Evolutionary conservation across 2,113 vertebrate species (phyloP), one percentile per base, ranked within the genome.

Genomic region (Strix uralensis): DNA sequence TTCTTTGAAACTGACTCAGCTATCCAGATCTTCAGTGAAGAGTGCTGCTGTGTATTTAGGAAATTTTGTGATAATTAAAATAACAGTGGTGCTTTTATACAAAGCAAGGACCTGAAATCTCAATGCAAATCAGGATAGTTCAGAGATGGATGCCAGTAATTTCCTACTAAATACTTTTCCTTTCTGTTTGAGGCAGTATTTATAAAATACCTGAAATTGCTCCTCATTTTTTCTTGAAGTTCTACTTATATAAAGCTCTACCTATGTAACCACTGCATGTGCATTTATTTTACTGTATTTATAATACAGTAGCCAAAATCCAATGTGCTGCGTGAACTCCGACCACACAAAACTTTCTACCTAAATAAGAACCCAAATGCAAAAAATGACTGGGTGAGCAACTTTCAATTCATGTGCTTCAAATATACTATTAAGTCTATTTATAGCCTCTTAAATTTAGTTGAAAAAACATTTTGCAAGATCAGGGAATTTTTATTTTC

Each of bases 201-300:
- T 80, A 32, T 61, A 73, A 88, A 86, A 88, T 61, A 88, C 19
- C 26, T 52, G 32, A 62, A 62, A 81, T 63, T 59, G 69, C 25
- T 38, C 69, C 8, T 25, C 47, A 65, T 4, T 69, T 85, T 34
- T 61, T 59, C 72, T 83, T 59, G 17, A 92, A 83, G n/a, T 46
- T 55, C 15, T 77, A 49, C 17, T 8, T 70, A 9, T 38, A 23
- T 40, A 85, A 88, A 88, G 42, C 29, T 80, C 51, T 71, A 84
- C 32, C n/a, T n/a, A 13, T 36, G 23, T 26, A 88, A 90, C 18
- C 4, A 0, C 6, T 34, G 25, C 1, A 0, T 0, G 0, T 84
- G 15, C 13, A 34, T 80, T 71, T 66, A 62, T 66, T 90, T 88
- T 55, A 79, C 19, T 85, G 10, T 25, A 66, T 63, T 88, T 82